Evolutionary conservation across 2,888 invertebrate genomes (phyloP), one percentile per base, ranked within the genome.

Genomic region (Thereva unica): DNA sequence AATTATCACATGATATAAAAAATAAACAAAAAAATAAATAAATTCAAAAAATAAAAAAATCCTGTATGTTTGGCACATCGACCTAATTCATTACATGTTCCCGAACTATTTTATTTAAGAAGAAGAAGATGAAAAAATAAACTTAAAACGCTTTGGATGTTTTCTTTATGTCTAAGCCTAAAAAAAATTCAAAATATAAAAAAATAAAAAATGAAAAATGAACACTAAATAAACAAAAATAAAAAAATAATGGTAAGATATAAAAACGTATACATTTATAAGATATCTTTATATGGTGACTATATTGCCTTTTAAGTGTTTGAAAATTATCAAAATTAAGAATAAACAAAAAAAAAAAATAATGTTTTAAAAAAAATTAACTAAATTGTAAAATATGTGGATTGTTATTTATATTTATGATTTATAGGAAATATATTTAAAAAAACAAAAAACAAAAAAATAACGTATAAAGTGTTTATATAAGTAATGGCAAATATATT

Each of bases 261-360:
- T 50, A 52, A 67, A n/a, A 67, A 66, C 63, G 61, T 66, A 67
- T 67, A 55, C 69, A 69, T 67, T 23, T 23, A n/a, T n/a, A 50
- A 61, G 23, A 61, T 61, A 50, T 61, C 34, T 61, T 42, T 61
- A 66, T 66, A 69, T 67, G 69, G 69, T 69, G 69, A 69, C 69
- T 69, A 69, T 67, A 69, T 69, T 69, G 69, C 69, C 69, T 69
- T 23, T 69, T 69, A 66, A 69, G 67, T 69, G 67, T 69, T 67
- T 67, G 63, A 69, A 65, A 61, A 66, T 69, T 67, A 67, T 65
- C 40, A 54, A 64, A 67, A 63, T 50, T 61, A 65, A 53, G 67
- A n/a, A 66, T 64, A 3, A 50, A 53, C 52, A 64, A 53, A 50
- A 40, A 64, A 50, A 40, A 64, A 23, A 23, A 23, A 23, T 23